Percentiles rank a stretch among this genome's conserved stretches.
phyloP scores from a whole-genome alignment of 2,797 vertebrate genomes.

The Gymnoscopelus braueri region DNA sequence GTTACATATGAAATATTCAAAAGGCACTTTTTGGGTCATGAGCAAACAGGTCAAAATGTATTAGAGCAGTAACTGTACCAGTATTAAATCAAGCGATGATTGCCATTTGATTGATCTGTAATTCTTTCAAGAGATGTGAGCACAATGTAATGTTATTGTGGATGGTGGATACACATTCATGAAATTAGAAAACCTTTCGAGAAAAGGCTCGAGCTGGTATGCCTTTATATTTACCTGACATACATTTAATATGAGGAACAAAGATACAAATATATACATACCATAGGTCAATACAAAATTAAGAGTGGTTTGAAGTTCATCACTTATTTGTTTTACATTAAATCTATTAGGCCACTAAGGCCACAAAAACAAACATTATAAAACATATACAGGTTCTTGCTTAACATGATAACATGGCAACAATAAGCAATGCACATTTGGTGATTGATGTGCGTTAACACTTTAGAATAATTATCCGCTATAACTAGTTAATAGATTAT shows the following conservation, averaged over 20 bases:
- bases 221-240: conserved; percentile 45
- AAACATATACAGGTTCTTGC: conserved; percentile 2
- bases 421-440: conserved; percentile 9
- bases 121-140: neutral
- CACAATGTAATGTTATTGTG: neutral
- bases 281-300: conserved; percentile 32
- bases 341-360: conserved; percentile 1
- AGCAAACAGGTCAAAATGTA: neutral
- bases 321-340: conserved; percentile 20
- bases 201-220: conserved; percentile 30
- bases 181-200: conserved; percentile 8
- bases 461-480: no score
- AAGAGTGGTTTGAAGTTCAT: neutral
- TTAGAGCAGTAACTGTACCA: neutral
- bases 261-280: neutral
- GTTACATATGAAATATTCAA: conserved; percentile 17
- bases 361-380: conserved; percentile 3
- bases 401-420: conserved; percentile 22
- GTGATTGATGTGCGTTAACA: neutral
- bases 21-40: conserved; percentile 39
- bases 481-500: no score
- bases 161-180: neutral
- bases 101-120: conserved; percentile 9
- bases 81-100: neutral
- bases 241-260: conserved; percentile 25